phyloP scores from a whole-genome alignment of 2,113 vertebrate species.

The Siniperca chuatsi region DNA sequence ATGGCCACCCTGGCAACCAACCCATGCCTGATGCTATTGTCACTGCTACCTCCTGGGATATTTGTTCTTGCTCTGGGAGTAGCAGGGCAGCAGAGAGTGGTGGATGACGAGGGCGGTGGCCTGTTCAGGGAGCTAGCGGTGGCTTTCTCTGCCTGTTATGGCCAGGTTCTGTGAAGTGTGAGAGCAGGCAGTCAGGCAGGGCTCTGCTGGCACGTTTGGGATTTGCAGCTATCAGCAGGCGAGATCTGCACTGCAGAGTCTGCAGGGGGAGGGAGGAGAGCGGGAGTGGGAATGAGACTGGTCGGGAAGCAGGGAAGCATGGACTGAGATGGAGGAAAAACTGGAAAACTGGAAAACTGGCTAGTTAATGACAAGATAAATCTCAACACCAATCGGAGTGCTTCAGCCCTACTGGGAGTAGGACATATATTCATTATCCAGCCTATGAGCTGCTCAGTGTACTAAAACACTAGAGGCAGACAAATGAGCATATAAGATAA shows the following conservation, averaged over 20 bases:
- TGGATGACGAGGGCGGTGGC: slow-evolving; percentile 33
- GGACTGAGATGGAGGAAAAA: slow-evolving; percentile 36
- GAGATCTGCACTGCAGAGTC: slow-evolving; percentile 86
- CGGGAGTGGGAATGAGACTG: slow-evolving; percentile 29
- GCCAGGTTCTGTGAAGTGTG: slow-evolving; percentile 60
- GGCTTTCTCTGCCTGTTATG: slow-evolving; percentile 44
- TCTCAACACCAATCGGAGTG: slow-evolving; percentile 18
- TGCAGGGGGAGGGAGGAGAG: slow-evolving; percentile 59
- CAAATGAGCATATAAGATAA: slow-evolving; percentile 26
- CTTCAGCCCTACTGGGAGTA: slow-evolving; percentile 8
- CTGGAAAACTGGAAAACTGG: slow-evolving; percentile 47
- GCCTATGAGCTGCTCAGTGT: slow-evolving; percentile 3
- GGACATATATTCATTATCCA: slow-evolving; percentile 14
- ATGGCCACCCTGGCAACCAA: neutral
- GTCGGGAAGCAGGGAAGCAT: slow-evolving; percentile 50
- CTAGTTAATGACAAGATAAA: slow-evolving; percentile 41
- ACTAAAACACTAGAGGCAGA: slow-evolving; percentile 31
- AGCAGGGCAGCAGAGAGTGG: neutral
- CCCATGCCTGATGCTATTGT: neutral
- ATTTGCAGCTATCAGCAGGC: slow-evolving; percentile 81
- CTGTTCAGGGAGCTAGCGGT: slow-evolving; percentile 22
- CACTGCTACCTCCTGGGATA: slow-evolving; percentile 1
- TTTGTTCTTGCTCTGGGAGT: neutral
- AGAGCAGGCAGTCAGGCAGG: slow-evolving; percentile 55
- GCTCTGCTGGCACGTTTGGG: slow-evolving; percentile 74